Conservation (phyloP, 1,140 invertebrate genomes). For the Charaxes varanes region DNA sequence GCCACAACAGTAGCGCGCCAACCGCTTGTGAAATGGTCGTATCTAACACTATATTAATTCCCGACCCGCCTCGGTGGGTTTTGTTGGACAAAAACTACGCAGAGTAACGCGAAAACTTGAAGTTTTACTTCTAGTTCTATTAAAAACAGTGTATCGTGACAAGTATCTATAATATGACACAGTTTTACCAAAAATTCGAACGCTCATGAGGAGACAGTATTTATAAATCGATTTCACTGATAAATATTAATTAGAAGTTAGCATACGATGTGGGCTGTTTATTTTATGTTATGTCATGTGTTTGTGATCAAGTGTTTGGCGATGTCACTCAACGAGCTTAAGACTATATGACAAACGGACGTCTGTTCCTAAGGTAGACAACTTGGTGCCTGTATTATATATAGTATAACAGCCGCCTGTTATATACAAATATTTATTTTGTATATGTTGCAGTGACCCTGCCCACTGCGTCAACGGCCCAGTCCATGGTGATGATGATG, state of each 20-base stretch:
- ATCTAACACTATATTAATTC: conserved; percentile 68
- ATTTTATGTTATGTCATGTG: conserved; percentile 37
- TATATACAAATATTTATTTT: no score
- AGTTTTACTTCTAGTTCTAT: no score
- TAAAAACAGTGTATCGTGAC: conserved; percentile 18
- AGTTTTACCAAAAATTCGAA: conserved; percentile 24
- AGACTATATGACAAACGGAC: no score
- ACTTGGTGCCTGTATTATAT: no score
- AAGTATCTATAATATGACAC: conserved; percentile 45
- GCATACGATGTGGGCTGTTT: conserved; percentile 39
- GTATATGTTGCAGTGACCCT: no score
- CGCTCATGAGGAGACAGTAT: conserved; percentile 8
- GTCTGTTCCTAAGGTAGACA: no score
- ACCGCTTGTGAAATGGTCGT: conserved; percentile 70
- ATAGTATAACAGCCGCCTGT: no score
- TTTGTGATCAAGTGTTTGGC: conserved; percentile 43
- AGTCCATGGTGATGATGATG: no score
- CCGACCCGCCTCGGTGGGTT: conserved; percentile 54
- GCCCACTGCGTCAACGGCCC: no score
- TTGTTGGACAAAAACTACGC: conserved; percentile 56
- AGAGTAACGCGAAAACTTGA: conserved; percentile 24
- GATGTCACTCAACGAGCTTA: conserved; percentile 50
- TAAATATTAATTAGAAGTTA: conserved; percentile 6
- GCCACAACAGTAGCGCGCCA: conserved; percentile 45
- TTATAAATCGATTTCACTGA: conserved; percentile 16